Base-by-base conservation (phyloP, 2,888 invertebrate genomes). In the Ephialtes manifestator region DNA sequence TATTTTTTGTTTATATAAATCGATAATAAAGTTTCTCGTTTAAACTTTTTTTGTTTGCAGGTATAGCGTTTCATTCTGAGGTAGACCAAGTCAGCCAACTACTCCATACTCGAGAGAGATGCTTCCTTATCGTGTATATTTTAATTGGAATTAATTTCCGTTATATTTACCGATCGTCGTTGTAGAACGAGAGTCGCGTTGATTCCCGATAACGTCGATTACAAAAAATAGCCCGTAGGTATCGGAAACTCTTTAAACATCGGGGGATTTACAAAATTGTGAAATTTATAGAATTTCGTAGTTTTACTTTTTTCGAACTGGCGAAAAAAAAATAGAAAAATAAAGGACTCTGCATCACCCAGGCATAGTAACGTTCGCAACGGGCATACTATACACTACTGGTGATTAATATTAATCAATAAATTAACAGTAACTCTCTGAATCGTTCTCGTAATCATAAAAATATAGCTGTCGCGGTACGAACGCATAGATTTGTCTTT, bases 1-100 rank as follows among this genome's bases (percentile, higher is more conserved):
- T 80, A 85, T 84, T 15, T 65, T n/a, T 84, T n/a, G n/a, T 51
- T 78, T 24, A 81, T 89, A 86, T 87, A 86, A 88, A 89, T 89
- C 79, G 85, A 88, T 89, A 75, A 86, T 87, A 87, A 88, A 87
- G 88, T 86, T 89, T 90, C 67, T 88, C 70, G 67, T 86, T 90
- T 78, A 88, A 89, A 89, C 82, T 87, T 89, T 74, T 88, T 90
- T 88, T 89, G 71, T 87, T 89, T 89, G 88, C 90, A 91, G 91
- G 89, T 92, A 92, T 90, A 92, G 90, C 89, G 90, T 92, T 91
- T 91, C 89, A 88, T 91, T 90, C 87, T 92, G 92, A 92, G 92
- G 92, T 92, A 92, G 92, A 92, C 91, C 89, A 90, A 90, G 89
- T 92, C 90, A 91, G 90, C 90, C 87, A 89, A 88, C 88, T 89